Evolutionary conservation across 2,888 invertebrate genomes (phyloP).

Genomic region (Tinea semifulvella): DNA sequence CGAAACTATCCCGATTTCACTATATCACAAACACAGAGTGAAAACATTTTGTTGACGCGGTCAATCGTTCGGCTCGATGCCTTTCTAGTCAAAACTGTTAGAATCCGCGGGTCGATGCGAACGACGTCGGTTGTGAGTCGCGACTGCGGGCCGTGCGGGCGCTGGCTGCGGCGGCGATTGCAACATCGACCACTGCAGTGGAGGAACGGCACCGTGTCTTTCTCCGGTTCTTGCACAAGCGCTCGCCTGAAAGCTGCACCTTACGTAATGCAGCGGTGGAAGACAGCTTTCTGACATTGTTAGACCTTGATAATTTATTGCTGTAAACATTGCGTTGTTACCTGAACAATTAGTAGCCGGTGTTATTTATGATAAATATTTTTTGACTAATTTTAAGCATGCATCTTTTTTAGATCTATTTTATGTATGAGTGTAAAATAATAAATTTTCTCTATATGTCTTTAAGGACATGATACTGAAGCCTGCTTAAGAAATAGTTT

Average conservation of each 20-base stretch:
- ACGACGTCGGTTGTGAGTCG: constrained; percentile 5
- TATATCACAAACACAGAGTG: background rate
- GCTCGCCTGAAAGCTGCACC: constrained; percentile 5
- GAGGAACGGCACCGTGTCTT: constrained; percentile 10
- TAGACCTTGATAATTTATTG: background rate
- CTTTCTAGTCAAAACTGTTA: constrained; percentile 1
- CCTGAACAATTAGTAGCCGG: no score
- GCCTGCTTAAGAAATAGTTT: background rate
- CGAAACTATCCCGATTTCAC: constrained; percentile 6
- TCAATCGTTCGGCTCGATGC: constrained; percentile 1
- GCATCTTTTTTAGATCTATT: no score
- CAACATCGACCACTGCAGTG: constrained; percentile 6
- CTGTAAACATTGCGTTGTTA: constrained; percentile 3
- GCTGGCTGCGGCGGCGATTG: constrained; percentile 7
- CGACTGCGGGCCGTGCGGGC: constrained; percentile 1
- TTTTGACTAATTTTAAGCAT: no score
- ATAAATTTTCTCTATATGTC: no score
- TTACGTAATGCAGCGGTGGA: constrained; percentile 10
- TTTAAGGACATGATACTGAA: no score
- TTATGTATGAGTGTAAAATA: no score
- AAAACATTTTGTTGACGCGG: constrained; percentile 9
- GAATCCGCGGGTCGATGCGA: background rate
- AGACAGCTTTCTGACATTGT: constrained; percentile 9
- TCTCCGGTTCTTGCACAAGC: constrained; percentile 13
- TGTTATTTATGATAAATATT: no score